A percentile compares a stretch with the other conserved stretches of the same genome.
Evolutionary conservation across 2,113 vertebrate species (phyloP).

Genomic region (Apaloderma vittatum): DNA sequence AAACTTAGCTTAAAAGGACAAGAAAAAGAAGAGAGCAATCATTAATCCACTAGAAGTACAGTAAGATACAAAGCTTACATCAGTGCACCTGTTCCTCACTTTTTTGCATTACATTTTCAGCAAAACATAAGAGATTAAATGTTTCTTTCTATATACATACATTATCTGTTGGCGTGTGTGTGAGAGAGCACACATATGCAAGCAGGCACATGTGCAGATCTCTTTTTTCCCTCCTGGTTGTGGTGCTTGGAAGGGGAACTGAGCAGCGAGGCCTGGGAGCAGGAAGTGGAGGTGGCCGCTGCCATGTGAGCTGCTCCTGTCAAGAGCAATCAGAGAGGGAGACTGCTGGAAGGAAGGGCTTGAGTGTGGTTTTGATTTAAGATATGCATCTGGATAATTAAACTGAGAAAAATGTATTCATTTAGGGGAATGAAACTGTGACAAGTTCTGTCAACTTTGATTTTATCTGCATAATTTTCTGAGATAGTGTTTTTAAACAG

Average conservation of each 20-base stretch:
- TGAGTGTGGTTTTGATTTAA: background rate
- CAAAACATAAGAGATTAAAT: background rate
- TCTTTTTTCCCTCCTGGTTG: background rate
- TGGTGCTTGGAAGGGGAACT: background rate
- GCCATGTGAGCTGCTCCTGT: background rate
- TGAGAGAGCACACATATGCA: background rate
- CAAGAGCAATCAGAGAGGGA: background rate
- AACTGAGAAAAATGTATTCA: background rate
- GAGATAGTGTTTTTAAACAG: background rate
- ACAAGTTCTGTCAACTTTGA: background rate
- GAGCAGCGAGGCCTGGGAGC: background rate
- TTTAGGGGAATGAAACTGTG: background rate
- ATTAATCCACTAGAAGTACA: background rate
- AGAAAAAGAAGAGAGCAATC: background rate
- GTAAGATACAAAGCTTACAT: background rate
- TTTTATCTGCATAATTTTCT: background rate
- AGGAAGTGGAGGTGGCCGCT: background rate
- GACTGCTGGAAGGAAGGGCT: background rate
- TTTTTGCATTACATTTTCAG: conserved; percentile 12
- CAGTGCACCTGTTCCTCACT: background rate
- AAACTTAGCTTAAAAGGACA: background rate
- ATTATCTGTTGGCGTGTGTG: background rate
- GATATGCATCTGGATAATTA: background rate
- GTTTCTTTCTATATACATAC: background rate
- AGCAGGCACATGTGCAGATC: background rate